Evolutionary conservation across 2,113 vertebrate genomes (phyloP).

Genomic region (Delphinus delphis): DNA sequence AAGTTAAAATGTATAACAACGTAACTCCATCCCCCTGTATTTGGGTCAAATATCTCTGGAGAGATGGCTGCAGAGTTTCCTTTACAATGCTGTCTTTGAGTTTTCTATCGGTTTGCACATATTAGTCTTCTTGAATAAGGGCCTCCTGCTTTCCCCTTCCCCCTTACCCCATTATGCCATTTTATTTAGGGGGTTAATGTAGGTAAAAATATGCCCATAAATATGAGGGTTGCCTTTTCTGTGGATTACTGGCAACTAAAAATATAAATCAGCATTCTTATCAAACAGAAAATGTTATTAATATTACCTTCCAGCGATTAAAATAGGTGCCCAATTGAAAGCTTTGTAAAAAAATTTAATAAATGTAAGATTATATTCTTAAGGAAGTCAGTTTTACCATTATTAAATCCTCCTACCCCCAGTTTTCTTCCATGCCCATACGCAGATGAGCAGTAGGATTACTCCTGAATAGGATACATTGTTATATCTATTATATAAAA

Average conservation of each 20-base stretch:
- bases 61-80: slow-evolving; percentile 42
- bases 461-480: slow-evolving; percentile 28
- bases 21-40: not conserved
- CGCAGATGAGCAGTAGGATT: not conserved
- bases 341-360: slow-evolving; percentile 44
- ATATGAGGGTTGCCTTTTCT: slow-evolving; percentile 42
- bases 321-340: slow-evolving; percentile 55
- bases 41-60: not conserved
- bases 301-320: slow-evolving; percentile 20
- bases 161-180: not conserved
- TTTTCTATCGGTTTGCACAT: slow-evolving; percentile 33
- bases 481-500: slow-evolving; percentile 12
- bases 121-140: slow-evolving; percentile 26
- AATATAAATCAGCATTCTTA: slow-evolving; percentile 22
- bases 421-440: not conserved
- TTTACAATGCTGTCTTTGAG: not conserved
- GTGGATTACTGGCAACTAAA: slow-evolving; percentile 37
- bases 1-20: slow-evolving; percentile 46
- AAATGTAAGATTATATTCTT: slow-evolving; percentile 35
- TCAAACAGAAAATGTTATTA: slow-evolving; percentile 26
- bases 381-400: slow-evolving; percentile 40
- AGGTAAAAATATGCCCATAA: slow-evolving; percentile 34
- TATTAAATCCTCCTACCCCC: not conserved
- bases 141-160: not conserved
- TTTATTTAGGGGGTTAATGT: slow-evolving; percentile 35